A percentile compares a stretch with the other conserved stretches of the same genome.
phyloP scores from a whole-genome alignment of 2,113 vertebrate genomes.

The Mellivora capensis region DNA sequence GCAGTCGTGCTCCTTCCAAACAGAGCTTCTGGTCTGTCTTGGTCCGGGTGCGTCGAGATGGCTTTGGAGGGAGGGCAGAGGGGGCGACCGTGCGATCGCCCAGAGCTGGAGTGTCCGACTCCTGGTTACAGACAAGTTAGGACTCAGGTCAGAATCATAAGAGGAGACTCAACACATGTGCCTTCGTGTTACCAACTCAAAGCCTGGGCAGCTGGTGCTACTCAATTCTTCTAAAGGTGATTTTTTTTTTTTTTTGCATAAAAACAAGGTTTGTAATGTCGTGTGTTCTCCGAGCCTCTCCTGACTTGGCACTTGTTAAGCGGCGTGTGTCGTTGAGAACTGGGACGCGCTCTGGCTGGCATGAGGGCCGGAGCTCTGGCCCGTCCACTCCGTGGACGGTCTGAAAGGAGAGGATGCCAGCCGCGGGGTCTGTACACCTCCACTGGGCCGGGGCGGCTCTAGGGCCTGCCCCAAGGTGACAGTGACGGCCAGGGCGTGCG shows the following conservation, averaged over 20 bases:
- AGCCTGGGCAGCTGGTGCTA: neutral
- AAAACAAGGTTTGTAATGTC: neutral
- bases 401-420: neutral
- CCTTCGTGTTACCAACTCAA: slow-evolving; percentile 3
- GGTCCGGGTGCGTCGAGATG: slow-evolving; percentile 19
- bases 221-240: neutral
- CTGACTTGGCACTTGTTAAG: neutral
- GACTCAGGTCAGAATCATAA: neutral
- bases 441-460: accelerated
- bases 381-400: no score
- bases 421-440: neutral
- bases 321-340: accelerated
- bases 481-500: accelerated
- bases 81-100: neutral
- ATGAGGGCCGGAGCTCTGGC: neutral
- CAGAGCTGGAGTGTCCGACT: neutral
- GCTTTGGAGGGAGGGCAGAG: neutral
- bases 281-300: neutral
- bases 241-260: neutral
- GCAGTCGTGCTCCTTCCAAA: slow-evolving; percentile 64
- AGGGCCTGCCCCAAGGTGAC: neutral
- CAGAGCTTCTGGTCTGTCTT: slow-evolving; percentile 15
- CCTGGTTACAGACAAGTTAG: neutral
- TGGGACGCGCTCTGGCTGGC: accelerated
- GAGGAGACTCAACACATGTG: neutral